phyloP scores from a whole-genome alignment of 1,140 invertebrate genomes.

The Aphis craccivora region DNA sequence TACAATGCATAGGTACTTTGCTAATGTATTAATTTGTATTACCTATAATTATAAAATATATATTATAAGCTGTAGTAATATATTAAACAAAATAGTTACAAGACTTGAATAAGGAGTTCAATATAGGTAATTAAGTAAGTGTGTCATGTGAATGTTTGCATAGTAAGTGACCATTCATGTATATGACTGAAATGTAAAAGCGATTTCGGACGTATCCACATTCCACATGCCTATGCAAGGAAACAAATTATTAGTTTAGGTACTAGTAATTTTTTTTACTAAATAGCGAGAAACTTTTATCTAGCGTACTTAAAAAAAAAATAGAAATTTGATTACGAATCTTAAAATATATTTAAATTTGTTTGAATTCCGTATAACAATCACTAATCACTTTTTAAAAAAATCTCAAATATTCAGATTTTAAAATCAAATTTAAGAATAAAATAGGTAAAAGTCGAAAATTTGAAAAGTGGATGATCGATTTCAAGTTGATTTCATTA shows the following conservation, averaged over 20 bases:
- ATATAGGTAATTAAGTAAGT: background rate
- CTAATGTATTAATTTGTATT: background rate
- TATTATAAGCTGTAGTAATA: too few species aligned
- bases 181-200: background rate
- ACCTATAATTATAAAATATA: background rate
- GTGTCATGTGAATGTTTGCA: background rate
- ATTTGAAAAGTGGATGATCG: background rate
- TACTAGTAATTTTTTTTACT: background rate
- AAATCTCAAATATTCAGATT: background rate
- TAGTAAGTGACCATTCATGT: background rate
- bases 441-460: background rate
- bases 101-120: background rate
- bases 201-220: background rate
- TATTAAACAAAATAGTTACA: too few species aligned
- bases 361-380: background rate
- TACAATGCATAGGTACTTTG: background rate
- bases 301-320: background rate
- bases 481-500: background rate
- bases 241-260: background rate
- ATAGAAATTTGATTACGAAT: background rate
- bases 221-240: background rate
- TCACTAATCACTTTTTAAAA: background rate
- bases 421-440: background rate
- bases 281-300: background rate
- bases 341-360: background rate